phyloP scores from a whole-genome alignment of 2,888 invertebrate species.

The Macaria notata region DNA sequence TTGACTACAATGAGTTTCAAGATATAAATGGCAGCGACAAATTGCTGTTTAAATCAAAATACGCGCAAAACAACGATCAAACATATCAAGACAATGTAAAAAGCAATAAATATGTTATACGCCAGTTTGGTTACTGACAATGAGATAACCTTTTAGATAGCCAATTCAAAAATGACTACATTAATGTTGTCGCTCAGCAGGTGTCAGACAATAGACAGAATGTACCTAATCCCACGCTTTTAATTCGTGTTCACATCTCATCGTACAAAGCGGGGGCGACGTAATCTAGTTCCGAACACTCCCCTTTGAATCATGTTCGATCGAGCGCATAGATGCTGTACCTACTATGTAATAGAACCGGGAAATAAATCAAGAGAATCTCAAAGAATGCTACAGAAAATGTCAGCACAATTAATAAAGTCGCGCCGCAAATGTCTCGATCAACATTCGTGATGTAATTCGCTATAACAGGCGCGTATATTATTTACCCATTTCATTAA shows the following conservation, averaged over 20 bases:
- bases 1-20: constrained; percentile 34
- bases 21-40: constrained; percentile 44
- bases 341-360: constrained; percentile 11
- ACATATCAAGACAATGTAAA: constrained; percentile 28
- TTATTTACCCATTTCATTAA: constrained; percentile 69
- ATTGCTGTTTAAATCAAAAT: constrained; percentile 39
- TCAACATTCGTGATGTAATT: constrained; percentile 67
- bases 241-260: constrained; percentile 45
- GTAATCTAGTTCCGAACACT: constrained; percentile 44
- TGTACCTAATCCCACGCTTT: constrained; percentile 51
- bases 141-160: constrained; percentile 54
- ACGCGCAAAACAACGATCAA: constrained; percentile 28
- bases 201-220: constrained; percentile 49
- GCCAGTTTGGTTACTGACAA: constrained; percentile 26
- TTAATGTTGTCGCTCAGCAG: constrained; percentile 39
- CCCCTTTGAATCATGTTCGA: constrained; percentile 38
- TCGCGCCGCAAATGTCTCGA: constrained; percentile 31
- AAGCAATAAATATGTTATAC: constrained; percentile 23
- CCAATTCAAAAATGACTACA: constrained; percentile 31
- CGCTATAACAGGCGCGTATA: constrained; percentile 48
- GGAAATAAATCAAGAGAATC: constrained; percentile 13
- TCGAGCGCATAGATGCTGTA: constrained; percentile 9
- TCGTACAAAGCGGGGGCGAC: constrained; percentile 48
- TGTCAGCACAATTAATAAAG: constrained; percentile 20
- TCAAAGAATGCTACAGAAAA: constrained; percentile 24